These are phyloP conservation scores for Chloroclystis v-ata DNA, from an alignment of 2,888 invertebrate species.

Conservation along the genomic window DNA sequence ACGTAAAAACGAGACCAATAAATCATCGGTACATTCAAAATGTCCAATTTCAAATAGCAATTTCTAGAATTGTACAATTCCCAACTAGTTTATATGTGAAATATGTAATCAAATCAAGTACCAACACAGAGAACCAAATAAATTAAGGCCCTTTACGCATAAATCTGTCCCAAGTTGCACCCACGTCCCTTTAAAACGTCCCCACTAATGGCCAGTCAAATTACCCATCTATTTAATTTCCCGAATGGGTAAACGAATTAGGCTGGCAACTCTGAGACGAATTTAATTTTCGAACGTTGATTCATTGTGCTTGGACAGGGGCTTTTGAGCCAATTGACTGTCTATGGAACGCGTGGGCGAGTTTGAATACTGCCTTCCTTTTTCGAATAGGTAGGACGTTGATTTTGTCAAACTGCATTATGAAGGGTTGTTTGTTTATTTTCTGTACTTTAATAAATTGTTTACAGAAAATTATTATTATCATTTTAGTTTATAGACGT, in stretches of 20 bases:
- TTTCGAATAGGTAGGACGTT: no score
- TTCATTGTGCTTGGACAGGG: constrained; percentile 42
- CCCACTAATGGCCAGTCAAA: constrained; percentile 70
- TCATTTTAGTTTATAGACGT: no score
- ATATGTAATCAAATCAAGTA: constrained; percentile 27
- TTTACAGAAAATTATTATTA: no score
- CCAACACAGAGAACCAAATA: constrained; percentile 40
- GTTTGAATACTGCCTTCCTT: background rate
- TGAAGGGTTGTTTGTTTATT: no score
- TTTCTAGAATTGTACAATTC: no score
- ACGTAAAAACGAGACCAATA: no score
- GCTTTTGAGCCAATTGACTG: constrained; percentile 10
- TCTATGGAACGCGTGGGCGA: background rate
- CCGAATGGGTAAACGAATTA: constrained; percentile 75
- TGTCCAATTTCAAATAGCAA: background rate
- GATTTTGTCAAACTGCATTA: no score
- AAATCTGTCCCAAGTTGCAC: constrained; percentile 59
- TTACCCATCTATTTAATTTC: constrained; percentile 77
- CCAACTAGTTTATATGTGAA: background rate
- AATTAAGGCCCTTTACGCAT: constrained; percentile 49
- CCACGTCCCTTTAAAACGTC: constrained; percentile 53
- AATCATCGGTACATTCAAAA: no score
- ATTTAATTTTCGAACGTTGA: constrained; percentile 71
- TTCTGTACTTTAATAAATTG: no score
- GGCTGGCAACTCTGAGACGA: constrained; percentile 72